Evolutionary conservation across 53 echinoderm and acorn worm species (phyloP), one percentile per base, ranked within the genome.

Genomic region (Luidia sarsii): DNA sequence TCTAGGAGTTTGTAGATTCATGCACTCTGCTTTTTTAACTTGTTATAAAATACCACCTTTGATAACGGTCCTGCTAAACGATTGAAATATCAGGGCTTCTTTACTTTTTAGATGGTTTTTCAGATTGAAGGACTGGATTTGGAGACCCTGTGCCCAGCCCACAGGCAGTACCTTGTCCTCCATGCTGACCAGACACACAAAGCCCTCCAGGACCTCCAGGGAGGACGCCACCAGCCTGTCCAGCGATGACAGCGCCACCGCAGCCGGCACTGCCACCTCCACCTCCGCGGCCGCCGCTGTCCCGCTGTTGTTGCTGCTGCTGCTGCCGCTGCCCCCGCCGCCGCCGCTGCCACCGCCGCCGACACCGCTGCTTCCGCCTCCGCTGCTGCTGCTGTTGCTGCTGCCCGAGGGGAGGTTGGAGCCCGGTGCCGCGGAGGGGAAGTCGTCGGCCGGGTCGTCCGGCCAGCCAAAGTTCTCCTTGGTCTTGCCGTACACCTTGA

Each of bases 401-500:
- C 89, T 57, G 0, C 67, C 59, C 3, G 92, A 35, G 48, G 93
- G 72, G 24, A 89, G 80, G 10, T 83, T 83, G 39, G 83, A 50
- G 2, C 79, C 79, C 10, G 22, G 33, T 25, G 93, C 83, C 80
- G 91, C 73, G 11, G 88, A 57, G 41, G 93, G 85, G 84, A 96
- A 96, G 49, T 96, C 97, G 28, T 96, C 97, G 1, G 90, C 90
- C 10, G 90, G 93, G 39, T 96, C 97, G 38, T 96, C 97, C 18
- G 93, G 91, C 97, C 97, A 96, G 31, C 90, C 93, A 65, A 96
- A 96, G 48, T 86, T 86, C 45, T 96, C 97, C 68, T 96, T 96
- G 52, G 97, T 96, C 67, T 93, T 96, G 65, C 97, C 88, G 70
- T 96, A 96, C 68, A 96, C 97, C 82, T 93, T 93, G 82, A 96